Percentiles rank a stretch among this genome's conserved stretches.
phyloP scores from a whole-genome alignment of 2,888 invertebrate genomes.

The Lasioglossum malachurum region DNA sequence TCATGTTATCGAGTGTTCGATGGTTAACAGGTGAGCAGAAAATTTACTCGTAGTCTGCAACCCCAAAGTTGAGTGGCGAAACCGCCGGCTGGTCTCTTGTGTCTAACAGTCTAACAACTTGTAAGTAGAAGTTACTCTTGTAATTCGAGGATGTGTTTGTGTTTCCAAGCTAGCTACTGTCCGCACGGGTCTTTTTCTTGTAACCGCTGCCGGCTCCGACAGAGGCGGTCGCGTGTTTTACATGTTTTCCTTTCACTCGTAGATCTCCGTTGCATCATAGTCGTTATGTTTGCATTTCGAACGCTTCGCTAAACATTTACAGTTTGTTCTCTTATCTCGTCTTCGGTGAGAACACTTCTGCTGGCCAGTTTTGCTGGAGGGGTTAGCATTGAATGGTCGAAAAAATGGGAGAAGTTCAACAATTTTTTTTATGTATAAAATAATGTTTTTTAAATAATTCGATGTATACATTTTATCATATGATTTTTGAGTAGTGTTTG shows the following conservation, averaged over 20 bases:
- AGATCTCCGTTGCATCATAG: slow-evolving; percentile 24
- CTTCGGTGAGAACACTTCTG: background rate
- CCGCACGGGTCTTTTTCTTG: slow-evolving; percentile 39
- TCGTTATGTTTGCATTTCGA: background rate
- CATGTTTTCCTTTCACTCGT: slow-evolving; percentile 62
- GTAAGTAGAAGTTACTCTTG: slow-evolving; percentile 67
- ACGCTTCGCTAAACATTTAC: background rate
- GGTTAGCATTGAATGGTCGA: background rate
- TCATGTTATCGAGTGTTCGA: slow-evolving; percentile 8
- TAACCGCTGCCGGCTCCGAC: slow-evolving; percentile 31
- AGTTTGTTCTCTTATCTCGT: background rate
- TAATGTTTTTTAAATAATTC: background rate
- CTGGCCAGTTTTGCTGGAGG: background rate
- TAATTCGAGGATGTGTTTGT: slow-evolving; percentile 51
- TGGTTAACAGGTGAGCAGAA: slow-evolving; percentile 58
- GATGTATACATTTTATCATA: background rate
- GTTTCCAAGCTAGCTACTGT: slow-evolving; percentile 16
- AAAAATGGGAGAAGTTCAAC: background rate
- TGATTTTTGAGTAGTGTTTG: background rate
- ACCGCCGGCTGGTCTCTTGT: slow-evolving; percentile 58
- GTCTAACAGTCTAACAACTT: slow-evolving; percentile 45
- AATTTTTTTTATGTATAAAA: background rate
- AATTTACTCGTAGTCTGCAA: slow-evolving; percentile 59
- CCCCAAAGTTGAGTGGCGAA: slow-evolving; percentile 61
- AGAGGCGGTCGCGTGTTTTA: slow-evolving; percentile 9